A percentile compares a stretch with the other conserved stretches of the same genome.
phyloP scores from a whole-genome alignment of 1,140 invertebrate species.

The Thrips palmi region DNA sequence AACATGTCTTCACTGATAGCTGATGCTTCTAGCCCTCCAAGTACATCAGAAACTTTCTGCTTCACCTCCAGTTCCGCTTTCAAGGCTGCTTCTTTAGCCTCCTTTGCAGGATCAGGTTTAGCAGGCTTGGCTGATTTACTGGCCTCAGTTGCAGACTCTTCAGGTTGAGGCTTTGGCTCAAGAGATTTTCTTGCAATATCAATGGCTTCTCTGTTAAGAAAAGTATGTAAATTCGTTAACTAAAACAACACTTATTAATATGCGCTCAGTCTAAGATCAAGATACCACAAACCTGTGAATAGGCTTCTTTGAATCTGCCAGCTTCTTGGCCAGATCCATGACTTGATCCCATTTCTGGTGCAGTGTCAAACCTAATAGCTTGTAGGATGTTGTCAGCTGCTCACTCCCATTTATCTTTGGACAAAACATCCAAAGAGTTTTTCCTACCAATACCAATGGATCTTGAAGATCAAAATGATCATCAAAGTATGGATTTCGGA shows the following conservation, averaged over 20 bases:
- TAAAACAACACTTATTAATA: no score
- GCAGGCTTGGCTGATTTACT: no score
- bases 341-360: conserved; percentile 52
- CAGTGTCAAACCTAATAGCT: conserved; percentile 44
- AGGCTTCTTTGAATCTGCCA: conserved; percentile 23
- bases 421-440: conserved; percentile 49
- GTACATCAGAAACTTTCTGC: conserved; percentile 10
- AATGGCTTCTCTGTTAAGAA: conserved; percentile 25
- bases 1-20: conserved; percentile 2
- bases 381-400: conserved; percentile 41
- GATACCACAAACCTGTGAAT: no score
- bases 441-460: conserved; percentile 47
- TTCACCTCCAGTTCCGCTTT: conserved; percentile 15
- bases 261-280: no score
- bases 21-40: conserved; percentile 16
- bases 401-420: conserved; percentile 28
- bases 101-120: background rate
- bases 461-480: conserved; percentile 71
- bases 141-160: no score
- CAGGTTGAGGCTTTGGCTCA: background rate
- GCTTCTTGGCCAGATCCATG: no score
- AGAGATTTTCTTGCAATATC: conserved; percentile 22
- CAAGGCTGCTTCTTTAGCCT: conserved; percentile 21
- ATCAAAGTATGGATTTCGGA: conserved; percentile 68
- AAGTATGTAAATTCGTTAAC: conserved; percentile 19